Evolutionary conservation across 2,797 vertebrate genomes (phyloP), one percentile per base, ranked within the genome.

Genomic region (Lepidocolaptes lacrymiger): DNA sequence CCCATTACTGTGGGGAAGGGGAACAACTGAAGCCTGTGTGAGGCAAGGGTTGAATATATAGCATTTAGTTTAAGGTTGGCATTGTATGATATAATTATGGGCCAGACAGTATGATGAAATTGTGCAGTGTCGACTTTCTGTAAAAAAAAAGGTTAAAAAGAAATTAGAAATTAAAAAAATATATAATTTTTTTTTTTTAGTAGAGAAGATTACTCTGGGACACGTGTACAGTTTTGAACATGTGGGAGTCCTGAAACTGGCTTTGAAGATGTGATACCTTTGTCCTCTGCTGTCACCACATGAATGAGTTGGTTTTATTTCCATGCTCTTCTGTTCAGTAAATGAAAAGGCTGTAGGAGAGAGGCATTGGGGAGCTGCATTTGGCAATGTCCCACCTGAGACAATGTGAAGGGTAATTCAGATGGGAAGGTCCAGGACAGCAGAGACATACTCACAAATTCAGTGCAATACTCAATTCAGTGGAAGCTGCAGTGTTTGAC

Each of bases 91-190:
- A 15, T 1, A 30, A 2, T 41, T 71, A 61, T 24, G 9, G 37
- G 10, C 23, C 15, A 34, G 15, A 21, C 10, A 37, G 30, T 48
- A 12, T 34, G n/a, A 79, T 28, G 37, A 66, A 56, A 27, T 36
- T n/a, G 19, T 61, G 34, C 22, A 67, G 7, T 62, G 6, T 49
- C 37, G 44, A 4, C 49, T 87, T 75, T 39, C 18, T 27, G 58
- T 51, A 27, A 24, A 55, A 61, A 54, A 34, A 32, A 26, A 49
- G 14, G 14, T 4, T 22, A 55, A 69, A 88, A 46, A 22, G 44
- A 46, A 43, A 19, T 0, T 0, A 7, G 4, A 22, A 0, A 18
- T 32, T 23, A 61, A 51, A 66, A 78, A 7, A 3, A 1, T 41
- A 9, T 1, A 39, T 39, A 39, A 39, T 37, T 37, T 39, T 12